Base-by-base conservation (phyloP, 2,113 vertebrate genomes). In the Struthidea cinerea region DNA sequence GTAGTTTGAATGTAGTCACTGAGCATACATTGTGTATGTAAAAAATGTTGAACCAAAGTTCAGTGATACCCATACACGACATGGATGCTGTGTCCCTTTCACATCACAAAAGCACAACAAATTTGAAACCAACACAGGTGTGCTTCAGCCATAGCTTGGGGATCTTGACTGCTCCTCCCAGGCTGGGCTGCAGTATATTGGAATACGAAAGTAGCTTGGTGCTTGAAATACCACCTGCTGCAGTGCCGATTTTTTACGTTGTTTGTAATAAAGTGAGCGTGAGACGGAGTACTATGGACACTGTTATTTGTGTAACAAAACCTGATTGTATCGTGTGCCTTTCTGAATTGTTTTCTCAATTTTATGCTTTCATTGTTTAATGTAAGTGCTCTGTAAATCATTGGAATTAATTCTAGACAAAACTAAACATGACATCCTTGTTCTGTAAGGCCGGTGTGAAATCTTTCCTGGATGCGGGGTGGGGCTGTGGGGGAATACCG, bases 361-460 rank as follows among this genome's bases (percentile, higher is more conserved):
- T 95, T 84, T 71, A 75, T 84, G 90, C 94, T 93, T 65, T 96
- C 77, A 10, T 30, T 93, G 95, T 93, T 93, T 6, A 30, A 87
- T 96, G 87, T 93, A 84, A 87, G 35, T 68, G 95, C 84, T 96
- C 87, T 97, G 95, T 97, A 95, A 91, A 52, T 76, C 50, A 94
- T 0, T 87, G 84, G 61, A 91, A 79, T 61, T 93, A 60, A 87
- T 75, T 89, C 96, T 76, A 37, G 81, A 71, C 30, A 6, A 74
- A 91, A 92, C 94, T 92, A 89, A 95, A 93, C 44, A 79, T 53
- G 84, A 87, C 64, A 23, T 46, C 73, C 44, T 60, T 82, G 73
- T 89, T 97, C 90, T 11, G 2, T 75, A 64, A 26, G 61, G 81
- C 46, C 33, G 33, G 90, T 91, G 95, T 93, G 77, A 24, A 23